Conservation (phyloP, 2,888 invertebrate species). For the Synanthedon formicaeformis region DNA sequence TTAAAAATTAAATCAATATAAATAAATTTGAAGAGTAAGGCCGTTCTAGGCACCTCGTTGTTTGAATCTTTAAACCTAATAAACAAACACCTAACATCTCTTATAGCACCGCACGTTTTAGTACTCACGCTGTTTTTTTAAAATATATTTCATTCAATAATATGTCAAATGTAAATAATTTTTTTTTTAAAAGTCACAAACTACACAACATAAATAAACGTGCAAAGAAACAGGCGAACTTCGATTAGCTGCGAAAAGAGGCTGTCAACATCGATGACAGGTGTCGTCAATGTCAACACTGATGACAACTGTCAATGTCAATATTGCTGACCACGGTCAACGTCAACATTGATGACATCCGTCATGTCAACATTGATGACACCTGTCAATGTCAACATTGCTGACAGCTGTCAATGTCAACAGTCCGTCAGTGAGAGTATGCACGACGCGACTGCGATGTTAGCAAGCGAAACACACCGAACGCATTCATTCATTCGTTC, state of each 20-base stretch:
- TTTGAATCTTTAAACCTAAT: neutral
- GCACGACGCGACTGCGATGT: conserved; percentile 4
- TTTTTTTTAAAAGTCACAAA: too few species aligned
- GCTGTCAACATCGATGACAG: conserved; percentile 1
- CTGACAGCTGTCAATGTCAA: neutral
- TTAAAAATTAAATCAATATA: too few species aligned
- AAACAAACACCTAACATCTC: neutral
- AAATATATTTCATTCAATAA: too few species aligned
- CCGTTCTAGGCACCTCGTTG: neutral
- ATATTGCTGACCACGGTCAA: neutral
- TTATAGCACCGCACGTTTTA: neutral
- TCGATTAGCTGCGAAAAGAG: conserved; percentile 4
- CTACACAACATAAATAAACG: neutral
- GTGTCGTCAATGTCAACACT: neutral
- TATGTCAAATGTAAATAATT: too few species aligned
- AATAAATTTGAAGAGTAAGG: neutral
- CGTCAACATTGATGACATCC: neutral
- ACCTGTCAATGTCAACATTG: neutral
- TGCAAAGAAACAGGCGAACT: conserved; percentile 4
- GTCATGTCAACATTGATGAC: neutral
- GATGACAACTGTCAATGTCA: neutral
- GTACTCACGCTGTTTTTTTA: neutral
- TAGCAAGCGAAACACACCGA: conserved; percentile 8
- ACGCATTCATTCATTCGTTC: conserved; percentile 6
- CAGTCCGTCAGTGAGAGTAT: neutral